Evolutionary conservation across 1,140 invertebrate genomes (phyloP).

Genomic region (Cotesia typhae): DNA sequence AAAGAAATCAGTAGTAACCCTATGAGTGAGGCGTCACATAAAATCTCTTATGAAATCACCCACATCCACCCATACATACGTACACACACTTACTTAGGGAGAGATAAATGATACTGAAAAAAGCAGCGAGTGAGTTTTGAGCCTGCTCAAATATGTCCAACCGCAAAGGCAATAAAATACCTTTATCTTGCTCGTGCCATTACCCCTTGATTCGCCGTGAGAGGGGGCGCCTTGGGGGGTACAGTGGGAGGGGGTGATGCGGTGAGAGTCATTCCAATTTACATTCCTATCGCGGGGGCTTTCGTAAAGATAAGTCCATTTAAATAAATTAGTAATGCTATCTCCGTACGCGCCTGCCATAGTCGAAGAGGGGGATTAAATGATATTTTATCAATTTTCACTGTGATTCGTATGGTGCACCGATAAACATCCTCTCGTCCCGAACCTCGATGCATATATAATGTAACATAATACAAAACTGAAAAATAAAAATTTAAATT

Average conservation of each 20-base stretch:
- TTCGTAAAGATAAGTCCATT: slow-evolving; percentile 66
- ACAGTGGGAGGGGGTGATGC: slow-evolving; percentile 24
- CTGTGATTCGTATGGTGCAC: slow-evolving; percentile 58
- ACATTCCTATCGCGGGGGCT: slow-evolving; percentile 63
- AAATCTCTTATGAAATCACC: too few species aligned
- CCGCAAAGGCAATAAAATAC: slow-evolving; percentile 64
- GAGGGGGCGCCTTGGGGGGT: slow-evolving; percentile 10
- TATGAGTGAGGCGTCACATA: too few species aligned
- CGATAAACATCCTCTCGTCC: slow-evolving; percentile 23
- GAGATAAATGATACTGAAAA: slow-evolving; percentile 26
- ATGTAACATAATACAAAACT: neutral
- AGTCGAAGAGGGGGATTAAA: slow-evolving; percentile 55
- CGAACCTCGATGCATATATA: neutral
- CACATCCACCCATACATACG: neutral
- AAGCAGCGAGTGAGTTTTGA: slow-evolving; percentile 39
- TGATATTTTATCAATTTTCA: slow-evolving; percentile 67
- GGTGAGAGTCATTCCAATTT: slow-evolving; percentile 59
- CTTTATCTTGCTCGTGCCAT: slow-evolving; percentile 66
- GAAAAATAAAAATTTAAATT: neutral
- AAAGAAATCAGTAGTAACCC: too few species aligned
- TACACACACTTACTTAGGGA: neutral
- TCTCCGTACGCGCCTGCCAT: slow-evolving; percentile 49
- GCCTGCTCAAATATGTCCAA: slow-evolving; percentile 65
- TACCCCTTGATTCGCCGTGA: slow-evolving; percentile 60
- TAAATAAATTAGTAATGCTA: slow-evolving; percentile 68